Evolutionary conservation across 1,140 invertebrate species (phyloP), one percentile per base, ranked within the genome.

Genomic region (Piezodorus guildinii): DNA sequence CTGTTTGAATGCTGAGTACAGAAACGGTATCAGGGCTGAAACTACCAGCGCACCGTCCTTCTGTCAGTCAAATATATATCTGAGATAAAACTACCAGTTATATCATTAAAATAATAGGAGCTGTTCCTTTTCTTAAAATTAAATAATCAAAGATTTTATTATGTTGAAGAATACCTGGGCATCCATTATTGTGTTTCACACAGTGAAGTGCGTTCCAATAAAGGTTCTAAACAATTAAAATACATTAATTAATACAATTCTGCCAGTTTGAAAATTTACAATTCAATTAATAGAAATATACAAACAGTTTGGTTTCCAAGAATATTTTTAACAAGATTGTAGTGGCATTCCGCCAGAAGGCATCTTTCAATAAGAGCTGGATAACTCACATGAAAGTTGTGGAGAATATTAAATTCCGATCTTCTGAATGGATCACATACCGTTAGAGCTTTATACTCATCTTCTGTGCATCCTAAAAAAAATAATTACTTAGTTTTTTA

Each of bases 131-230:
- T n/a, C n/a, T n/a, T n/a, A n/a, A n/a, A n/a, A n/a, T n/a, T n/a
- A n/a, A n/a, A n/a, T n/a, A n/a, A n/a, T n/a, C n/a, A n/a, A n/a
- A n/a, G n/a, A n/a, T n/a, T n/a, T n/a, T n/a, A n/a, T n/a, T n/a
- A n/a, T n/a, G n/a, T n/a, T n/a, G n/a, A n/a, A 46, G 15, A 19
- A 5, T 60, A 60, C 58, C 58, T 60, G 58, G 58, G 19, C 58
- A 60, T 34, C 58, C 58, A 19, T 16, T 16, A 25, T 60, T 44
- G 30, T 60, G 58, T 16, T 60, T 60, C 3, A 60, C 58, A n/a
- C 58, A 60, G 17, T 60, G 58, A 6, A 60, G 39, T n/a, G 58
- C 58, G 25, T 60, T 60, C 58, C 58, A 60, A 60, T 60, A 60
- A 10, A 30, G 30, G 30, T 39, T 30, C 58, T 60, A 60, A 44